phyloP scores from a whole-genome alignment of 2,888 invertebrate species.

The Plusia festucae region DNA sequence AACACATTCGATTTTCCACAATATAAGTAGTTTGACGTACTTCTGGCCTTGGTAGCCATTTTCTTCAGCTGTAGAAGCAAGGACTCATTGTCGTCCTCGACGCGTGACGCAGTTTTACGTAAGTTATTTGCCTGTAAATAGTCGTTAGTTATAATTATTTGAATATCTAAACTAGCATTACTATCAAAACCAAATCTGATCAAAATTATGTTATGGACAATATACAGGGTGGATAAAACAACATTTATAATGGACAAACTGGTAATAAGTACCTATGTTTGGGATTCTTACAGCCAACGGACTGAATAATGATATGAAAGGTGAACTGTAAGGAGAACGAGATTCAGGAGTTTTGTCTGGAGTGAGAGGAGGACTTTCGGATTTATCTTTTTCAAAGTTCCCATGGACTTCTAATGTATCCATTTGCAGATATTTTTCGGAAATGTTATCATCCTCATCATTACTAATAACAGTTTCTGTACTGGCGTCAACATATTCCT shows the following conservation, averaged over 20 bases:
- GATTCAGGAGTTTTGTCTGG: constrained; percentile 73
- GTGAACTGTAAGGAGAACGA: constrained; percentile 73
- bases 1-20: constrained; percentile 78
- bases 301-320: constrained; percentile 84
- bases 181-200: constrained; percentile 45
- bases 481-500: constrained; percentile 65
- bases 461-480: constrained; percentile 70
- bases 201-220: constrained; percentile 53
- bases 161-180: constrained; percentile 60
- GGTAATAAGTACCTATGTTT: constrained; percentile 83
- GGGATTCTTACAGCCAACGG: constrained; percentile 86
- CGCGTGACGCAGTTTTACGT: constrained; percentile 96
- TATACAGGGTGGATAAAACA: constrained; percentile 59
- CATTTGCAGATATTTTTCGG: constrained; percentile 52
- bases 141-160: constrained; percentile 79
- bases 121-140: constrained; percentile 94
- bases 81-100: constrained; percentile 99
- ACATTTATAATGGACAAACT: constrained; percentile 63
- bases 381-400: constrained; percentile 70
- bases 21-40: constrained; percentile 89
- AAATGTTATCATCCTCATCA: constrained; percentile 58
- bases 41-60: constrained; percentile 96
- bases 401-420: constrained; percentile 43
- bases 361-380: constrained; percentile 86
- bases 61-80: constrained; percentile 98